phyloP scores from a whole-genome alignment of 2,888 invertebrate genomes.

The Colletes collaris region DNA sequence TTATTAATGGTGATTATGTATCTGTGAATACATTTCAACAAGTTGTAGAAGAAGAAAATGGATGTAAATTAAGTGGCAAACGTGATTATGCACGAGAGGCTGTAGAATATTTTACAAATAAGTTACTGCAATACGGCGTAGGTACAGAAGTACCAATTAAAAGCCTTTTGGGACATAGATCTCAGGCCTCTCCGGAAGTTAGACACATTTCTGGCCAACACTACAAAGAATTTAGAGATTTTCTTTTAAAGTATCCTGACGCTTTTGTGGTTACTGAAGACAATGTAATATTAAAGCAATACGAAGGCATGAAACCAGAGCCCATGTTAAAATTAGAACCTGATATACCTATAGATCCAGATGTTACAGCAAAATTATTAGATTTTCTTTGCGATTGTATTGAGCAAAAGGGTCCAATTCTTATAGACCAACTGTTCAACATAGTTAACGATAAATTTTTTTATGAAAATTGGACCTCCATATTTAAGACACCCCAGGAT shows the following conservation, averaged over 20 bases:
- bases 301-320: slow-evolving; percentile 87
- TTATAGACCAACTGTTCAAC: slow-evolving; percentile 94
- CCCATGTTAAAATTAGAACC: slow-evolving; percentile 87
- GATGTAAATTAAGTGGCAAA: slow-evolving; percentile 85
- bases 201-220: slow-evolving; percentile 97
- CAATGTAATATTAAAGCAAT: slow-evolving; percentile 90
- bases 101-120: slow-evolving; percentile 98
- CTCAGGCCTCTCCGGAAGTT: slow-evolving; percentile 98
- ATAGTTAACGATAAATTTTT: slow-evolving; percentile 90
- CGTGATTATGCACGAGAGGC: slow-evolving; percentile 98
- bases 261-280: slow-evolving; percentile 93
- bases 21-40: slow-evolving; percentile 92
- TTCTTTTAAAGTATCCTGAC: slow-evolving; percentile 92
- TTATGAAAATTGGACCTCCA: slow-evolving; percentile 91
- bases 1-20: slow-evolving; percentile 96
- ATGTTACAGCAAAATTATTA: slow-evolving; percentile 91
- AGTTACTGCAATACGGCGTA: slow-evolving; percentile 97
- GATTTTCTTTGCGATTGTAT: slow-evolving; percentile 93
- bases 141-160: slow-evolving; percentile 98
- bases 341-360: slow-evolving; percentile 90
- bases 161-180: slow-evolving; percentile 97
- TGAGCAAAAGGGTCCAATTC: slow-evolving; percentile 91
- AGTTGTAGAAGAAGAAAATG: slow-evolving; percentile 85
- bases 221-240: slow-evolving; percentile 96
- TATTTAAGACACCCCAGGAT: slow-evolving; percentile 96